Base-by-base conservation (phyloP, 2,797 vertebrate species). In the Dicrostonyx torquatus region DNA sequence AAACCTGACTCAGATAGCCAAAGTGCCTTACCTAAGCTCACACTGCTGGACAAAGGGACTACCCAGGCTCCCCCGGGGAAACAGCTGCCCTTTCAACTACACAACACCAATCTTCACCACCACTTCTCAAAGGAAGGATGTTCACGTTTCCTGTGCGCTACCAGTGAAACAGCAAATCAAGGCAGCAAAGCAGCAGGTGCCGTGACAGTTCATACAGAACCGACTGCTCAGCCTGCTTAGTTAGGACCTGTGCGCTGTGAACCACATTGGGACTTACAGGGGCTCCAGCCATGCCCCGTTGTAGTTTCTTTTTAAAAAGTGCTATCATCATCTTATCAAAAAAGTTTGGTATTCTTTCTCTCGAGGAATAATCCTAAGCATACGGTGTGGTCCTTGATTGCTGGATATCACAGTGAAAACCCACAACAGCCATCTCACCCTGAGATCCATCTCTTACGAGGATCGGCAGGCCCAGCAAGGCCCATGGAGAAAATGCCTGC, bases 231-330 rank as follows among this genome's bases (percentile, higher is more conserved):
- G 58, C 26, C 24, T 62, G 24, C 24, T 29, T 82, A 72, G 50
- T 60, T 80, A 75, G 92, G 50, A 37, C 55, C 40, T 73, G 9
- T 60, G 91, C 62, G 37, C 83, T 53, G 86, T 45, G 9, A 91
- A 87, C 55, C 40, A 48, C 24, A 58, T 72, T 34, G 60, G 17
- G 91, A 87, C 89, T 60, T 22, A 43, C 22, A 43, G 34, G 1
- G 9, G 80, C 78, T n/a, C 4, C 22, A 3, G 6, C 50, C 50
- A 6, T 12, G 7, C 34, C 34, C 43, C 18, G 17, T 4, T 76
- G 14, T 9, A 89, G 34, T 83, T 89, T 90, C 83, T n/a, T 92
- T 76, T 64, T 40, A 55, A 88, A 55, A 72, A 60, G 78, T 77
- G 62, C 31, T 66, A 55, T 14, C 34, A 37, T 66, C 18, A 80